Evolutionary conservation across 2,113 vertebrate genomes (phyloP), one percentile per base, ranked within the genome.

Genomic region (Pachypanchax playfairii): DNA sequence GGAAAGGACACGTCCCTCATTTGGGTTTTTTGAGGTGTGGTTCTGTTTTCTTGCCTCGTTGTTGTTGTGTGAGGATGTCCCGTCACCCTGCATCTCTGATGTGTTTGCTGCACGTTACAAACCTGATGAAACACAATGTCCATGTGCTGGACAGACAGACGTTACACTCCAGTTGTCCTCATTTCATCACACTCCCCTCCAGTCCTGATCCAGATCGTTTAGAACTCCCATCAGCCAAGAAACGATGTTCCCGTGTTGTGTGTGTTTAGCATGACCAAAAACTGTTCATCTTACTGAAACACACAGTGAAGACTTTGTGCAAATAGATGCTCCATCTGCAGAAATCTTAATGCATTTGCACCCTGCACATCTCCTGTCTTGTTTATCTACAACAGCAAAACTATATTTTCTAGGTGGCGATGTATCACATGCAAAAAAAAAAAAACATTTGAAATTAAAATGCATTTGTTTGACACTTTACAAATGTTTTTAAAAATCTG

Each of bases 101-200:
- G 85, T 90, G 90, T 91, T 90, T 90, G 87, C 80, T 70, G 70
- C 47, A 53, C 65, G 60, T 92, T 91, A 90, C 87, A 92, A 90
- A 89, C 75, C 72, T 75, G 80, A 89, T 68, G 72, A 85, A 86
- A 86, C 79, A 71, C 80, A 89, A 80, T 84, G 73, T 64, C 77
- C 71, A 67, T 77, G 78, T 83, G 90, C 80, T 75, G 65, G 60
- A 79, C 87, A 78, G 70, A 80, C 47, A 52, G 75, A 84, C 82
- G 82, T 83, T 84, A 88, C 82, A 86, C 75, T 77, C 68, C 18
- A 41, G 66, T 47, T 24, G 73, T 59, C 73, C 70, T 59, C 44
- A 55, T 24, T 60, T 59, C 75, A 53, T 46, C 62, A 54, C 47
- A 21, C 12, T 18, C 15, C 38, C 29, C 35, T 65, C 52, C 48